Percentiles rank a stretch among this genome's conserved stretches.
phyloP scores from a whole-genome alignment of 2,888 invertebrate genomes.

The Omphaloscelis lunosa region DNA sequence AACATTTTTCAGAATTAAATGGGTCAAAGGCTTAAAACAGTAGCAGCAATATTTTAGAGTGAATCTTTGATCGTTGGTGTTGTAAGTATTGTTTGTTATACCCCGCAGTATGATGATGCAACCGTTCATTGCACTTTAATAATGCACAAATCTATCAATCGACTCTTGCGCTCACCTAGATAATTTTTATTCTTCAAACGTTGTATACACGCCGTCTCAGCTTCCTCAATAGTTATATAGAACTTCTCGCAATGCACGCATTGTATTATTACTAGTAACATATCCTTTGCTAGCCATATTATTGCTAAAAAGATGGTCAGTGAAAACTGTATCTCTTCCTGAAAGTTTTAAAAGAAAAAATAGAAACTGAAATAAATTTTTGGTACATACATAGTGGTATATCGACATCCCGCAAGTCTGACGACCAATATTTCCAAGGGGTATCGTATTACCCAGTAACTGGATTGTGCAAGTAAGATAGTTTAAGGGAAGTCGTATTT shows the following conservation, averaged over 20 bases:
- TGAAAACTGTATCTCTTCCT: constrained; percentile 2
- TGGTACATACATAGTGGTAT: neutral
- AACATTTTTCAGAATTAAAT: neutral
- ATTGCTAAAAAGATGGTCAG: constrained; percentile 1
- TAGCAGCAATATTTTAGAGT: neutral
- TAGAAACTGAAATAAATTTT: neutral
- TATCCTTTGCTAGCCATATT: constrained; percentile 55
- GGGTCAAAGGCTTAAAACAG: neutral
- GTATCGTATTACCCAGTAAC: neutral
- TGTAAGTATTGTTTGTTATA: neutral
- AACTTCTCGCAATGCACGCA: constrained; percentile 65
- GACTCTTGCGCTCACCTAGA: constrained; percentile 13
- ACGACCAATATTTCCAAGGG: neutral
- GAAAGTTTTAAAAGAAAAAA: neutral
- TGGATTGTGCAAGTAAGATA: neutral
- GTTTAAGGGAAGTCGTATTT: neutral
- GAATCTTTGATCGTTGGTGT: neutral
- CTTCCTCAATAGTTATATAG: constrained; percentile 58
- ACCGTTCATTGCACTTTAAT: neutral
- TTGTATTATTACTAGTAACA: constrained; percentile 52
- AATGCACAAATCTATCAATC: neutral
- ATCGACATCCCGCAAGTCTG: neutral
- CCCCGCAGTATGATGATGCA: neutral
- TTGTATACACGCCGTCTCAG: constrained; percentile 49
- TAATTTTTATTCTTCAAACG: constrained; percentile 34